Evolutionary conservation across 1,140 invertebrate species (phyloP).

Genomic region (Drosophila lowei): DNA sequence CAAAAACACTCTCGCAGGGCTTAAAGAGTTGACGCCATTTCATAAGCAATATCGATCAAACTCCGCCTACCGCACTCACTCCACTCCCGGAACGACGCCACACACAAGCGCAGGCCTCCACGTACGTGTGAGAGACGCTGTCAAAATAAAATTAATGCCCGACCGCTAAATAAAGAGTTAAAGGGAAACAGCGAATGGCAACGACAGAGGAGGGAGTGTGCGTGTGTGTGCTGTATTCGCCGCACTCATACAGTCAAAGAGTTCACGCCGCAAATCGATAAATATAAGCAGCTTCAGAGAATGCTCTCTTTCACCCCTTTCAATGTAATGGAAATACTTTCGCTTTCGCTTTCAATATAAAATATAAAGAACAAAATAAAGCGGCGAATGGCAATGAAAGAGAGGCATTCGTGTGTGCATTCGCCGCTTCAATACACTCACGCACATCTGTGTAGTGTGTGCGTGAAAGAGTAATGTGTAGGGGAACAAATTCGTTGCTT

Average conservation of each 20-base stretch:
- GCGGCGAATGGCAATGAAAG: too few relatives aligned
- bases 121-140: constrained; percentile 52
- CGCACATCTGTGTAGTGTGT: constrained; percentile 16
- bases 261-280: constrained; percentile 52
- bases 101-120: constrained; percentile 17
- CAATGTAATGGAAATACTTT: constrained; percentile 63
- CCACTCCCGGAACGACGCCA: constrained; percentile 5
- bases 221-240: constrained; percentile 54
- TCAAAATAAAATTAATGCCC: constrained; percentile 76
- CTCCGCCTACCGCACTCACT: constrained; percentile 64
- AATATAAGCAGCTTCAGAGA: constrained; percentile 38
- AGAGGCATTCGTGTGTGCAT: too few relatives aligned
- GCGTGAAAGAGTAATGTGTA: constrained; percentile 54
- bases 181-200: constrained; percentile 68
- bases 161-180: constrained; percentile 70
- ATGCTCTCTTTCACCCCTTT: constrained; percentile 61
- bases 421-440: constrained; percentile 3
- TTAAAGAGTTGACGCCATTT: constrained; percentile 74
- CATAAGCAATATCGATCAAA: constrained; percentile 73
- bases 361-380: constrained; percentile 9
- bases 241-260: constrained; percentile 37
- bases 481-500: constrained; percentile 41
- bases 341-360: constrained; percentile 66
- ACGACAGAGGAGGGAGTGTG: constrained; percentile 47
- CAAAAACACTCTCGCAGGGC: not conserved